These are phyloP conservation scores for Tricholaema leucomelas DNA, from an alignment of 2,113 vertebrate species.

Conservation along the genomic window DNA sequence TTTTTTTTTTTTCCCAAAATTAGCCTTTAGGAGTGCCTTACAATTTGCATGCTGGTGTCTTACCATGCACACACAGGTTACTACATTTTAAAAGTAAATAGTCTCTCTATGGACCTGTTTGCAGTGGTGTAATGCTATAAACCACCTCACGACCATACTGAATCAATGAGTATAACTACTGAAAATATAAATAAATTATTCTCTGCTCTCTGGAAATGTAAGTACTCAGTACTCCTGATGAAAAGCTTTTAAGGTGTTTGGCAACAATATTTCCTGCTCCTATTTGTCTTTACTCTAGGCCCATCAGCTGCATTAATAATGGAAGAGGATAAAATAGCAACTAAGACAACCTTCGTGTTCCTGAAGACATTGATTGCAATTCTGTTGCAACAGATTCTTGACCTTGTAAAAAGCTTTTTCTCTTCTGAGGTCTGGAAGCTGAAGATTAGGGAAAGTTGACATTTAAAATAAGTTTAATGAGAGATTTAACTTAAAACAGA, in stretches of 20 bases:
- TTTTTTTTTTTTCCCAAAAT: slow-evolving; percentile 41
- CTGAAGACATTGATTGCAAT: slow-evolving; percentile 28
- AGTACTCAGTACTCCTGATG: slow-evolving; percentile 25
- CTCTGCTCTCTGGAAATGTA: slow-evolving; percentile 10
- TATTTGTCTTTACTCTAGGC: slow-evolving; percentile 28
- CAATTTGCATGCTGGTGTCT: not conserved
- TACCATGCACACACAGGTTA: not conserved
- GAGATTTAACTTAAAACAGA: not conserved
- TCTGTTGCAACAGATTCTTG: slow-evolving; percentile 1
- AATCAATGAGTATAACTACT: slow-evolving; percentile 16
- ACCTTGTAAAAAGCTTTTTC: slow-evolving; percentile 35
- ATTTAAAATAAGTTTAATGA: slow-evolving; percentile 11
- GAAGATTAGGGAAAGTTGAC: not conserved
- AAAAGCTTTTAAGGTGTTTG: slow-evolving; percentile 60
- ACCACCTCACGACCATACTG: not conserved
- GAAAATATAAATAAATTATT: slow-evolving; percentile 47
- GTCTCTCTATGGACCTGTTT: not conserved
- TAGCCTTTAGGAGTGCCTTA: not conserved
- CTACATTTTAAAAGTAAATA: slow-evolving; percentile 33
- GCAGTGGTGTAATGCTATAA: not conserved
- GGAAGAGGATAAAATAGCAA: slow-evolving; percentile 27
- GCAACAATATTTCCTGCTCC: slow-evolving; percentile 40
- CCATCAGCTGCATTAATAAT: slow-evolving; percentile 61
- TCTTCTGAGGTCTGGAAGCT: not conserved
- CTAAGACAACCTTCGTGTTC: slow-evolving; percentile 18